These are phyloP conservation scores for Amorpha juglandis DNA, from an alignment of 2,888 invertebrate genomes.

Conservation along the genomic window DNA sequence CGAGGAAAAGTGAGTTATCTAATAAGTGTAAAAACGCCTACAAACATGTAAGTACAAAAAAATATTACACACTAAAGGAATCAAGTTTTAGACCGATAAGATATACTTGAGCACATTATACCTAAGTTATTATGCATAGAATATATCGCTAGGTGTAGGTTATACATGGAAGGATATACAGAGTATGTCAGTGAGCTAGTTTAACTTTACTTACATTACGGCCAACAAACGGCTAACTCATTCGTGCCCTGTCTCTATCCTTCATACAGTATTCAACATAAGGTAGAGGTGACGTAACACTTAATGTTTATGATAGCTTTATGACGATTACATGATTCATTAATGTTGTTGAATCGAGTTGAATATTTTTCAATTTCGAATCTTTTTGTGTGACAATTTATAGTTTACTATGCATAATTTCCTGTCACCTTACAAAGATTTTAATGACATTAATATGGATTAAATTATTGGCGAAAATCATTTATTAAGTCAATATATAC, in stretches of 20 bases:
- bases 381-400: background rate
- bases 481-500: no score
- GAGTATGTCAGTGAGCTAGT: no score
- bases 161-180: conserved; percentile 4
- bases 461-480: no score
- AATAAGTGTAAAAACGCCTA: conserved; percentile 8
- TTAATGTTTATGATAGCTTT: no score
- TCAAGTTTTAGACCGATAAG: conserved; percentile 55
- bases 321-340: no score
- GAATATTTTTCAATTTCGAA: no score
- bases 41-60: conserved; percentile 45
- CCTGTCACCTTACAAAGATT: no score
- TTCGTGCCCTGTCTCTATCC: background rate
- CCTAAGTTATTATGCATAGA: conserved; percentile 31
- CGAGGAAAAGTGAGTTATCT: conserved; percentile 2
- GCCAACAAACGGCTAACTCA: background rate
- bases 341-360: no score
- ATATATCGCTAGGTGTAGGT: background rate
- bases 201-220: no score
- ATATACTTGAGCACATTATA: conserved; percentile 52
- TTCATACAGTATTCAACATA: background rate
- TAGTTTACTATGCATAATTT: no score
- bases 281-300: no score
- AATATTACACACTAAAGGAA: conserved; percentile 45
- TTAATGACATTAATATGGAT: no score